Percentiles rank a stretch among this genome's conserved stretches.
Conservation (phyloP, 2,888 invertebrate genomes). For the Drosophila mayaguana region DNA sequence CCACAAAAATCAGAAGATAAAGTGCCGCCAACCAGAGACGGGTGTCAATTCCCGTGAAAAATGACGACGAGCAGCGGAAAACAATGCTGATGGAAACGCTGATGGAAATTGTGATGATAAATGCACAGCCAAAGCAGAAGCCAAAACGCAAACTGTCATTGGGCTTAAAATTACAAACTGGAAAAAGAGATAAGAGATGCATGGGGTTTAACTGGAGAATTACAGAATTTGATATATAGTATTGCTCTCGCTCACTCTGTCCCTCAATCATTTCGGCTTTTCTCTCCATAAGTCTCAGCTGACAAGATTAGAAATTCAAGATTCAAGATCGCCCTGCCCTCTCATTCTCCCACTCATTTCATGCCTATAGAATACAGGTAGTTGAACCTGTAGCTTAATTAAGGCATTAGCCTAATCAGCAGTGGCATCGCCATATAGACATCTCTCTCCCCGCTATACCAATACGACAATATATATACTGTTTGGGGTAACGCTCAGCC, state of each 20-base stretch:
- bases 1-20: constrained; percentile 40
- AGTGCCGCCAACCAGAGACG: constrained; percentile 40
- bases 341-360: not conserved
- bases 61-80: constrained; percentile 54
- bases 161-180: constrained; percentile 75
- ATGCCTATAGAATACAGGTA: constrained; percentile 55
- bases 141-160: constrained; percentile 74
- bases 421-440: constrained; percentile 50
- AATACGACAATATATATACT: not conserved
- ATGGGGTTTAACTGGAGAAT: not conserved
- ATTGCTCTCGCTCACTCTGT: not conserved
- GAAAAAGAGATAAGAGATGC: constrained; percentile 35
- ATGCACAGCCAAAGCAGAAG: constrained; percentile 52
- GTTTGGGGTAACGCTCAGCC: constrained; percentile 24
- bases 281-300: not conserved
- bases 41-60: constrained; percentile 74
- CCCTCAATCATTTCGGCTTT: not conserved
- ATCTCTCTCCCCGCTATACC: not conserved
- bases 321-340: not conserved
- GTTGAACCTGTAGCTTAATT: constrained; percentile 60
- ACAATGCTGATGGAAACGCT: constrained; percentile 24
- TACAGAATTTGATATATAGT: not conserved
- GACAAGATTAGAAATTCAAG: not conserved
- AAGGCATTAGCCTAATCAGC: constrained; percentile 68
- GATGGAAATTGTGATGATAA: constrained; percentile 53